Percentiles rank a stretch among this genome's conserved stretches.
Evolutionary conservation across 1,140 invertebrate species (phyloP).

Genomic region (Tribolium castaneum): DNA sequence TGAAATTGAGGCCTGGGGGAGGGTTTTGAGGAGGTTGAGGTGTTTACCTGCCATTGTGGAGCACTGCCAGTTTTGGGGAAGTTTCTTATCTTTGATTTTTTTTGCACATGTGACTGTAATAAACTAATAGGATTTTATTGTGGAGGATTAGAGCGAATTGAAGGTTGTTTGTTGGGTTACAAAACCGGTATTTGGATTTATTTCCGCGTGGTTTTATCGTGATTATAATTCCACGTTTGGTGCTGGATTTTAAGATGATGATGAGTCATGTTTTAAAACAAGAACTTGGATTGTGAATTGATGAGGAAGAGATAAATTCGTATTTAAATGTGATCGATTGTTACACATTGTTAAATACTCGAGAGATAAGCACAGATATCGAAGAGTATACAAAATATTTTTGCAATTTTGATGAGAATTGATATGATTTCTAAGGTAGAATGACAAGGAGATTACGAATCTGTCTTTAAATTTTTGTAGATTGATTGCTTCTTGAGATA

Average conservation of each 20-base stretch:
- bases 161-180: neutral
- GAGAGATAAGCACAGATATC: no score
- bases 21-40: conserved; percentile 69
- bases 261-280: neutral
- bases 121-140: neutral
- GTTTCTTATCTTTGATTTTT: neutral
- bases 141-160: neutral
- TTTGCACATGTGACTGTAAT: neutral
- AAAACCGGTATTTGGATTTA: neutral
- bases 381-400: no score
- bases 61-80: neutral
- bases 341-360: no score
- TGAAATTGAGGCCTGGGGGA: conserved; percentile 44
- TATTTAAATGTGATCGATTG: neutral
- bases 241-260: neutral
- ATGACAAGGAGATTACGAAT: no score
- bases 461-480: no score
- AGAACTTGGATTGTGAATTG: neutral
- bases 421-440: no score
- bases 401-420: no score
- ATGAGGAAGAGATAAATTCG: neutral
- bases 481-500: no score
- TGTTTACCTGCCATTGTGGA: neutral
- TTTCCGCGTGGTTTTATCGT: neutral
- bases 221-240: neutral